Evolutionary conservation across 2,888 invertebrate species (phyloP), one percentile per base, ranked within the genome.

Genomic region (Cactoblastis cactorum): DNA sequence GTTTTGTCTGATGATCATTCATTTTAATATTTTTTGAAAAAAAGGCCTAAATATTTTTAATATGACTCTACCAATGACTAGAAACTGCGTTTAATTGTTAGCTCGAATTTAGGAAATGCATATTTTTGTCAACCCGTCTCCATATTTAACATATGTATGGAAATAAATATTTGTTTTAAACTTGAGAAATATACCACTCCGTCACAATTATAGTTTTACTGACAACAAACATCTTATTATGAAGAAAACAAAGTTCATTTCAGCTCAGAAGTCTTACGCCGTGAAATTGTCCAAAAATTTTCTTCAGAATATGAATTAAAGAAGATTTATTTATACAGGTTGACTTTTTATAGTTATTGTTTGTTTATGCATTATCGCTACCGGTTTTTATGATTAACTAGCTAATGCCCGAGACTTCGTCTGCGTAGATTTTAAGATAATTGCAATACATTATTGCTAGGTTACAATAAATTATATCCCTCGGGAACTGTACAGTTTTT

Each of bases 311-410:
- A 67, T 61, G 58, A 65, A 68, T 73, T 67, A 70, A 71, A 73
- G n/a, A 68, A 70, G 69, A 62, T 65, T 69, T n/a, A 69, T 76
- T 75, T 73, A 53, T 53, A 22, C 22, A 32, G 57, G 19, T 49
- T 59, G 59, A 71, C 74, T 77, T 77, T 76, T 74, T 37, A 22
- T 28, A 45, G n/a, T 24, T 14, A 73, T 70, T 70, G 67, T 65
- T 76, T 74, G 72, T 74, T 77, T 77, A 67, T 67, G 69, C 66
- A 64, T 65, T 63, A 63, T 64, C 57, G 78, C 77, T 76, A 77
- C 78, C 72, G 72, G 76, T 73, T 64, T 69, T 43, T 43, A 28
- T 28, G n/a, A n/a, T n/a, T n/a, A n/a, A n/a, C n/a, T n/a, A n/a
- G n/a, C n/a, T n/a, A n/a, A n/a, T n/a, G n/a, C n/a, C n/a, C n/a